A percentile compares a stretch with the other conserved stretches of the same genome.
These are phyloP conservation scores for Chaenocephalus aceratus DNA, from an alignment of 2,113 vertebrate genomes.

Conservation along the genomic window DNA sequence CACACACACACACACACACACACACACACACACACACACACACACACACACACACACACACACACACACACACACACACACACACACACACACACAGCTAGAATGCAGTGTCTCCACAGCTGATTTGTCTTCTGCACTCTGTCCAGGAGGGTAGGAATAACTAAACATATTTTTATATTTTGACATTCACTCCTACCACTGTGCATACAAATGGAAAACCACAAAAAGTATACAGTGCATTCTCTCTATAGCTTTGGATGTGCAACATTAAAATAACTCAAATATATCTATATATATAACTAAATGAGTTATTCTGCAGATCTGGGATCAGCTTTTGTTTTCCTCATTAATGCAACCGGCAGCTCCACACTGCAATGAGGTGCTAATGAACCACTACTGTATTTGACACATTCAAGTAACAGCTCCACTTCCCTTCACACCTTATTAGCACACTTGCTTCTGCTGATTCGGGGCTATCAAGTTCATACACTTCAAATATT, in stretches of 20 bases:
- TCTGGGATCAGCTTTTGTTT: slow-evolving; percentile 4
- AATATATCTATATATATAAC: background rate
- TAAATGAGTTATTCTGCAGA: background rate
- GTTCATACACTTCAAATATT: slow-evolving; percentile 7
- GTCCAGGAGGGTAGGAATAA: background rate
- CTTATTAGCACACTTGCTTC: background rate
- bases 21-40: background rate
- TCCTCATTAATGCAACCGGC: slow-evolving; percentile 18
- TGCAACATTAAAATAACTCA: background rate
- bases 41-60: background rate
- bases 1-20: too few species aligned
- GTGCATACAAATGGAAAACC: background rate
- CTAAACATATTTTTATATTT: background rate
- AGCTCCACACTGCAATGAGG: slow-evolving; percentile 5
- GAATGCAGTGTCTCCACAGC: slow-evolving; percentile 5
- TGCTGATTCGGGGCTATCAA: background rate
- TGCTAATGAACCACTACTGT: background rate
- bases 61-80: too few species aligned
- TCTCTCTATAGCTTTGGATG: background rate
- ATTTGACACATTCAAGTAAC: background rate
- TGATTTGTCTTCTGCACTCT: background rate
- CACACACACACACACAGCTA: too few species aligned
- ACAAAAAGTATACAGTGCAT: background rate
- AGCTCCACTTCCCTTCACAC: background rate
- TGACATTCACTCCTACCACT: background rate